Evolutionary conservation across 2,113 vertebrate species (phyloP).

Genomic region (Polyodon spathula): DNA sequence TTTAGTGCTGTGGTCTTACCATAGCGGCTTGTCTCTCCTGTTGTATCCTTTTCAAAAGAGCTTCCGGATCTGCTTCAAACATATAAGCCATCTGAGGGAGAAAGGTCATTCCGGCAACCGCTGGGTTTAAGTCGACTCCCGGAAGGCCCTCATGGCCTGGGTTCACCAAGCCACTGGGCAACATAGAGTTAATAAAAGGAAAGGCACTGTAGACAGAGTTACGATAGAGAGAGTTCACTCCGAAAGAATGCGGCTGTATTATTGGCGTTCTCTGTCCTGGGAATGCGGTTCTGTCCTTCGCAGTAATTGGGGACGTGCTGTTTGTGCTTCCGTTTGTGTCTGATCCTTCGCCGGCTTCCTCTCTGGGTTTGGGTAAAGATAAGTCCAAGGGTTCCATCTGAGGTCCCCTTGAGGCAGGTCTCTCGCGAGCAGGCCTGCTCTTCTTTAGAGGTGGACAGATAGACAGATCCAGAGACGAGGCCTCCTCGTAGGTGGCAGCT

Average conservation of each 20-base stretch:
- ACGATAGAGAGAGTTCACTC: conserved; percentile 32
- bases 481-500: conserved; percentile 35
- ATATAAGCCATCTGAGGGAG: conserved; percentile 52
- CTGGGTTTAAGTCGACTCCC: conserved; percentile 38
- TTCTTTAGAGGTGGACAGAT: conserved; percentile 26
- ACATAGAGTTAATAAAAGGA: conserved; percentile 37
- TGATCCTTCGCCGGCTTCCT: conserved; percentile 16
- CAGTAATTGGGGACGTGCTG: conserved; percentile 2
- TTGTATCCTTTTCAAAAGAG: conserved; percentile 47
- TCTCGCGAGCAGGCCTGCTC: conserved; percentile 8
- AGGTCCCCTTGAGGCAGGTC: conserved; percentile 25
- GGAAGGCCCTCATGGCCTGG: conserved; percentile 42
- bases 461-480: conserved; percentile 41
- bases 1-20: conserved; percentile 32
- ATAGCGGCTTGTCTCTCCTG: conserved; percentile 48
- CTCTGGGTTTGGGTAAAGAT: conserved; percentile 49
- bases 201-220: conserved; percentile 41
- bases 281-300: conserved; percentile 11
- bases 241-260: conserved; percentile 31
- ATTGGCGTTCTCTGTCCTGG: conserved; percentile 25
- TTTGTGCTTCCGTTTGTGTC: conserved; percentile 10
- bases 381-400: conserved; percentile 65
- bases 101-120: conserved; percentile 34
- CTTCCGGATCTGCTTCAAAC: conserved; percentile 48
- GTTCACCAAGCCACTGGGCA: conserved; percentile 37